Conservation (phyloP, 2,888 invertebrate genomes). For the Chrysolina haemoptera region DNA sequence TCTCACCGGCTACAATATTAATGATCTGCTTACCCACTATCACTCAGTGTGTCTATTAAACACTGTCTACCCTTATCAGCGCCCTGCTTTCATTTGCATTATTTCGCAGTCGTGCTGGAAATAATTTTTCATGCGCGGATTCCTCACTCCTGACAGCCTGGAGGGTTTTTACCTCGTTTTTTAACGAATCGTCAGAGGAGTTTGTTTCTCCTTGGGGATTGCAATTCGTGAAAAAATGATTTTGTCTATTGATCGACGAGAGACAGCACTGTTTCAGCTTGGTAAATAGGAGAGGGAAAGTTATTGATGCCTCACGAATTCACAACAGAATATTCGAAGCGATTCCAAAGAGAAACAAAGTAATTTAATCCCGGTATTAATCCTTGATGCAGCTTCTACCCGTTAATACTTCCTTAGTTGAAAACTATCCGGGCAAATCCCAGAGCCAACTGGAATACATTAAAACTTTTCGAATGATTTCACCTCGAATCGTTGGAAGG, state of each 20-base stretch:
- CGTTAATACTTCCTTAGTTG: not conserved
- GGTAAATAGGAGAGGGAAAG: too few relatives aligned
- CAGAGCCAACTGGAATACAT: constrained; percentile 2
- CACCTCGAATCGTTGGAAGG: constrained; percentile 11
- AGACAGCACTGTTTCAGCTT: not conserved
- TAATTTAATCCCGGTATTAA: not conserved
- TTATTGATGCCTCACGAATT: not conserved
- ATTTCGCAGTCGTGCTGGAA: constrained; percentile 2
- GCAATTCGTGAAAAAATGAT: not conserved
- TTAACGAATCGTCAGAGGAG: not conserved
- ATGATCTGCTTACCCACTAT: constrained; percentile 30
- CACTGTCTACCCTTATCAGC: constrained; percentile 38
- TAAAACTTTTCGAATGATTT: constrained; percentile 19
- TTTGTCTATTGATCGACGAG: not conserved
- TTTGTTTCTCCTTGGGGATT: not conserved
- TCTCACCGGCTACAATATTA: constrained; percentile 30
- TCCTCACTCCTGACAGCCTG: not conserved
- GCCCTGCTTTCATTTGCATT: constrained; percentile 8
- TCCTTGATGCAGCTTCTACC: not conserved
- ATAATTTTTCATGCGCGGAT: constrained; percentile 1
- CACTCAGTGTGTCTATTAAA: constrained; percentile 35
- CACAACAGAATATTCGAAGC: not conserved
- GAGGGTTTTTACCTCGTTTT: not conserved
- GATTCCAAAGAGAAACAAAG: not conserved
- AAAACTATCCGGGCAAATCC: constrained; percentile 9